Conservation (phyloP, 2,113 vertebrate genomes). For the Ameiurus melas region DNA sequence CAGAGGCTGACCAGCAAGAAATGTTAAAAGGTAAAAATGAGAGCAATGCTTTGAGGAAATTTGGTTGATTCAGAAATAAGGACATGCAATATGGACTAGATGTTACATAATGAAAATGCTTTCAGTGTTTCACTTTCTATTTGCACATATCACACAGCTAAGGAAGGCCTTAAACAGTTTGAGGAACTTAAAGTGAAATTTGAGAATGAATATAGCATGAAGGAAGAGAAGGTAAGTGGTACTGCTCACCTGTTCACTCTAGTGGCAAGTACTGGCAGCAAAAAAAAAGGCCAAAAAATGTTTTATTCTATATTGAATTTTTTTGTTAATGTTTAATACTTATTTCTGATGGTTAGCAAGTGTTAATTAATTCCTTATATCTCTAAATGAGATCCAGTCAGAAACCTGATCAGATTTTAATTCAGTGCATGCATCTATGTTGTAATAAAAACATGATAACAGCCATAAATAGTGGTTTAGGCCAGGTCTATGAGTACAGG, state of each 20-base stretch:
- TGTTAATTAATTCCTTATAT: neutral
- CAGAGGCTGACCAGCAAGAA: slow-evolving; percentile 80
- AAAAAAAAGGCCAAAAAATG: neutral
- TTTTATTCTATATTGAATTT: neutral
- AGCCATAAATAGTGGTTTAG: neutral
- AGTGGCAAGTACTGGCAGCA: slow-evolving; percentile 17
- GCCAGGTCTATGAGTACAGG: neutral
- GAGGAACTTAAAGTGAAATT: slow-evolving; percentile 77
- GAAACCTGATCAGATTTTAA: neutral
- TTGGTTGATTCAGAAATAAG: neutral
- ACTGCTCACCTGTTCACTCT: neutral
- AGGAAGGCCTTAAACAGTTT: slow-evolving; percentile 77
- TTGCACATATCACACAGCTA: slow-evolving; percentile 73
- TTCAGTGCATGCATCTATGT: neutral
- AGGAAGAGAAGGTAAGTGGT: slow-evolving; percentile 81
- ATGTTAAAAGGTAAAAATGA: slow-evolving; percentile 76
- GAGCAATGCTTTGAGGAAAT: neutral
- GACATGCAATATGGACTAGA: neutral
- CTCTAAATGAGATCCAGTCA: neutral
- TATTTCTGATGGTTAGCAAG: neutral
- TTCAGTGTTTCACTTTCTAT: neutral
- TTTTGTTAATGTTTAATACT: neutral
- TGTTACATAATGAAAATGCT: neutral
- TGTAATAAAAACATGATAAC: neutral
- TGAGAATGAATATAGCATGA: slow-evolving; percentile 73